Evolutionary conservation across 1,140 invertebrate species (phyloP).

Genomic region (Meloidogyne chitwoodi): DNA sequence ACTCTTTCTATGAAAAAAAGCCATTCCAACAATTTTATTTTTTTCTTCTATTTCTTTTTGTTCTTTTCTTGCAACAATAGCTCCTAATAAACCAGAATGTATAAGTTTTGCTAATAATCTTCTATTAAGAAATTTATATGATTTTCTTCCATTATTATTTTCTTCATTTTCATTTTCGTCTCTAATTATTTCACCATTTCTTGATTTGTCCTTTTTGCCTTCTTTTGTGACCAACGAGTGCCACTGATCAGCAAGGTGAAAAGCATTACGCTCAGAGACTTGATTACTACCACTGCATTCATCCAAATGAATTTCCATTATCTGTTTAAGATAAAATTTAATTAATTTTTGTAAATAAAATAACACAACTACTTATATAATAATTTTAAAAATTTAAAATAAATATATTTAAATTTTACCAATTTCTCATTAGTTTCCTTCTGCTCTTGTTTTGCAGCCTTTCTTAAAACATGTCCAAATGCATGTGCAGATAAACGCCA

Average conservation of each 20-base stretch:
- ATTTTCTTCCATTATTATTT: background rate
- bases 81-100: conserved; percentile 5
- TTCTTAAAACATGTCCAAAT: background rate
- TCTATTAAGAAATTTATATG: background rate
- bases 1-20: conserved; percentile 9
- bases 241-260: background rate
- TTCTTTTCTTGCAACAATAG: background rate
- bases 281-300: conserved; percentile 1
- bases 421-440: background rate
- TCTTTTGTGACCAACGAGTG: background rate
- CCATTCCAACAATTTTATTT: conserved; percentile 6
- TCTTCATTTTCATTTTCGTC: background rate
- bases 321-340: background rate
- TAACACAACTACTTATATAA: too few relatives aligned
- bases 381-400: too few relatives aligned
- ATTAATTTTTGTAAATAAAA: too few relatives aligned
- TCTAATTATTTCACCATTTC: background rate
- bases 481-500: background rate
- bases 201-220: background rate
- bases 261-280: background rate
- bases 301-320: background rate
- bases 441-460: background rate
- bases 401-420: background rate
- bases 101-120: background rate
- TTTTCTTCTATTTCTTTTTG: background rate